Evolutionary conservation across 2,113 vertebrate species (phyloP), one percentile per base, ranked within the genome.

Genomic region (Psilopsiagon aurifrons): DNA sequence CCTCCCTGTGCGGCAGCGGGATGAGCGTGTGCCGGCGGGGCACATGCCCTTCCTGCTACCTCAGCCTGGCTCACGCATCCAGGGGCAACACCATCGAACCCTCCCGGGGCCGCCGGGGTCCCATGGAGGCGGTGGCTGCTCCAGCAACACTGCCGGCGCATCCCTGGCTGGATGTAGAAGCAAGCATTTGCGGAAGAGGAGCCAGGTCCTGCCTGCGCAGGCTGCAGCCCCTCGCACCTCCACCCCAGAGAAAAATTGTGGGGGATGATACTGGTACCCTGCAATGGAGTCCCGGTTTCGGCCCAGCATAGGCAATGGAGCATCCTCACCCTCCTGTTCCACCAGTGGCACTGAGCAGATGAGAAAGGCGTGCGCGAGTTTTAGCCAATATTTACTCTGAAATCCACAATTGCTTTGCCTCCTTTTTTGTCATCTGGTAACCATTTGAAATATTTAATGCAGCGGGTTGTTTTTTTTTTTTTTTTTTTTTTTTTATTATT

Each of bases 381-480:
- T 71, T 75, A 88, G 69, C 24, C 73, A 93, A 49, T 86, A 92
- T 93, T 95, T 95, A 71, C 47, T 79, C 71, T 69, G 83, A 95
- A 83, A 86, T 35, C n/a, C 64, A 92, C 64, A 85, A 83, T 51
- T 46, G 63, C 44, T 92, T 89, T 86, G 69, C 80, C 64, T 73
- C 86, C n/a, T 4, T 25, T 82, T 93, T 77, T 82, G 63, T 75
- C 91, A 94, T 94, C 79, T 95, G 95, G 90, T 82, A 90, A 91
- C 49, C 70, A 93, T 92, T 91, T 62, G 43, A 94, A 92, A 84
- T 86, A 69, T 62, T 94, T 94, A 96, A 93, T 52, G 31, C 55
- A 69, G 80, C 1, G 4, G 13, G 39, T 10, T 47, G 43, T 69
- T 41, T 92, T 23, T 10, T 22, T 16, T 10, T 47, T 46, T 69